phyloP scores from a whole-genome alignment of 2,797 vertebrate genomes.

The Mormyrus hasselquistii region DNA sequence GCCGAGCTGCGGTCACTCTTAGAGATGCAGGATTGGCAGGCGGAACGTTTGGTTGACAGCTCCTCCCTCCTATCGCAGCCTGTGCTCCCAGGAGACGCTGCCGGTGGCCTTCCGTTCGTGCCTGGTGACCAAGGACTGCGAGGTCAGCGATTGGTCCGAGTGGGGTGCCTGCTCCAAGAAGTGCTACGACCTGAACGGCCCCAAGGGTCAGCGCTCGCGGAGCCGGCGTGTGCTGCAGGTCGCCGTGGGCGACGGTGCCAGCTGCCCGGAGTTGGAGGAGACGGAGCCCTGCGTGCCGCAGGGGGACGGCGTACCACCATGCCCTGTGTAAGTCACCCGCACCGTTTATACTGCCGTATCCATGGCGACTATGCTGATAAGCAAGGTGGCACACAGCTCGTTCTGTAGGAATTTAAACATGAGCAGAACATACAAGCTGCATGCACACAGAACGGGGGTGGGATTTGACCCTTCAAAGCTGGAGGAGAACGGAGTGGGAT shows the following conservation, averaged over 20 bases:
- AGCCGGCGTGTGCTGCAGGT: conserved; percentile 76
- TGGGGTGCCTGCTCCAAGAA: conserved; percentile 85
- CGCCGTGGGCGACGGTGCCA: conserved; percentile 68
- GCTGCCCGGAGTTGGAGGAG: conserved; percentile 81
- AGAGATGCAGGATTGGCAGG: not conserved
- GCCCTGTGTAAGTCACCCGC: conserved; percentile 73
- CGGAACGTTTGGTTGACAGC: not conserved
- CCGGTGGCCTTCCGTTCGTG: conserved; percentile 88
- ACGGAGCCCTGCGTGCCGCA: conserved; percentile 71
- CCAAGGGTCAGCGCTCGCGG: conserved; percentile 68
- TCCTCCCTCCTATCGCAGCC: conserved; percentile 57
- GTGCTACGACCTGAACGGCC: conserved; percentile 71
- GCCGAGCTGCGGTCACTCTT: not conserved
- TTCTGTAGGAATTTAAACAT: not conserved
- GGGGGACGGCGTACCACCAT: conserved; percentile 67
- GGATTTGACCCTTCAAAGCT: not conserved
- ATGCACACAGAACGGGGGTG: not conserved
- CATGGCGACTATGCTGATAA: not conserved
- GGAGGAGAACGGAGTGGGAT: no score
- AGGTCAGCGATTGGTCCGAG: conserved; percentile 81
- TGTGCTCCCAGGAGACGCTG: conserved; percentile 77
- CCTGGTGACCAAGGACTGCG: conserved; percentile 81
- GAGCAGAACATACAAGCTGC: not conserved
- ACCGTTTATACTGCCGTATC: no score
- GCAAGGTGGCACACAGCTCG: not conserved